Evolutionary conservation across 2,113 vertebrate genomes (phyloP).

Genomic region (Cyanistes caeruleus): DNA sequence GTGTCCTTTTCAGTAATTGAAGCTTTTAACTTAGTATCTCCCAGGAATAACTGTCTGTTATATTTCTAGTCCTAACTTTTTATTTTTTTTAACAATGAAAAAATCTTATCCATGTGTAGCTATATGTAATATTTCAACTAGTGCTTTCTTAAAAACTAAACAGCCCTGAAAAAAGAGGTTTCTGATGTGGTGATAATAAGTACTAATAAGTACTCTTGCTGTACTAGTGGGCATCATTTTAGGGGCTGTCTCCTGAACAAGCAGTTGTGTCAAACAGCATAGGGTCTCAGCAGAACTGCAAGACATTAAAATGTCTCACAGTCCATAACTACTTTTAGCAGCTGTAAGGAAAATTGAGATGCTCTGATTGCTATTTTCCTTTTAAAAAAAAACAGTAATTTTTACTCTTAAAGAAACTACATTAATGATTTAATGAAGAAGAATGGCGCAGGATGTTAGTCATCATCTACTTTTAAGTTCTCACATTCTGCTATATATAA

Average conservation of each 20-base stretch:
- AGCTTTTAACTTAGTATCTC: background rate
- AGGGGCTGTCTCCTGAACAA: background rate
- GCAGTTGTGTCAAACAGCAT: background rate
- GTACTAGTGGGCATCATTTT: background rate
- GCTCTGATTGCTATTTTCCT: background rate
- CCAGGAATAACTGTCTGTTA: background rate
- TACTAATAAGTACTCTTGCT: background rate
- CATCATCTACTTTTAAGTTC: background rate
- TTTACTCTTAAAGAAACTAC: background rate
- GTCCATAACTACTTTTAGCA: background rate
- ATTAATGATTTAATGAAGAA: constrained; percentile 12
- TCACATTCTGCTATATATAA: background rate
- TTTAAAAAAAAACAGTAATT: background rate
- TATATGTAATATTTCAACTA: background rate
- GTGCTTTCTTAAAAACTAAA: background rate
- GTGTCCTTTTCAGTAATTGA: background rate
- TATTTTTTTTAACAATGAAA: background rate
- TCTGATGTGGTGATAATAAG: background rate
- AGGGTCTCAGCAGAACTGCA: background rate
- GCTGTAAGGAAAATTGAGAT: background rate
- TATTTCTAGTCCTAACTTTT: background rate
- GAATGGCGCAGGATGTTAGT: background rate
- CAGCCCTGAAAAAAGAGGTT: background rate
- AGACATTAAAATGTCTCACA: constrained; percentile 9
- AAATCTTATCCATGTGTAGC: background rate